Evolutionary conservation across 1,140 invertebrate genomes (phyloP).

Genomic region (Helicoverpa armigera): DNA sequence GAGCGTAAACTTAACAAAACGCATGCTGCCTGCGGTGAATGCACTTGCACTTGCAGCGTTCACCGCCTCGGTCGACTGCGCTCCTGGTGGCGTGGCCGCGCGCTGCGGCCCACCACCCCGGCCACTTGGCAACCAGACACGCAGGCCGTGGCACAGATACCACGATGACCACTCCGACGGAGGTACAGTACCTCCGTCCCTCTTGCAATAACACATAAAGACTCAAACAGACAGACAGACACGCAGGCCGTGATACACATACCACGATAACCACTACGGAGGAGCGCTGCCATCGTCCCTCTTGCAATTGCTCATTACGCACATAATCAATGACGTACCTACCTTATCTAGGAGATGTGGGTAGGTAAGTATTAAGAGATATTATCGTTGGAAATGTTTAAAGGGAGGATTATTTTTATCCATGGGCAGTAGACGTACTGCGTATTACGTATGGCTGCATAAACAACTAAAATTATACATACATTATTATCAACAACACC

Average conservation of each 20-base stretch:
- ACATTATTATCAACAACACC: too few species aligned
- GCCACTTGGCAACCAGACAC: slow-evolving; percentile 79
- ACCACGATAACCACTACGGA: too few species aligned
- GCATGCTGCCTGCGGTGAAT: slow-evolving; percentile 52
- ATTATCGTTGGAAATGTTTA: not conserved
- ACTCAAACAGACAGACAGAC: too few species aligned
- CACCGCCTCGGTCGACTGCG: slow-evolving; percentile 61
- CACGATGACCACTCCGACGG: slow-evolving; percentile 49
- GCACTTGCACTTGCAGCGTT: slow-evolving; percentile 59
- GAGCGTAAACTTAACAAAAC: slow-evolving; percentile 36
- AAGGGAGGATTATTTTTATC: not conserved
- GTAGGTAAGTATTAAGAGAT: not conserved
- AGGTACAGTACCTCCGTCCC: not conserved
- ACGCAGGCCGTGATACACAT: too few species aligned
- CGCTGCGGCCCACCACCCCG: slow-evolving; percentile 65
- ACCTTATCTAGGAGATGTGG: slow-evolving; percentile 9
- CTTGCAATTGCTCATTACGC: not conserved
- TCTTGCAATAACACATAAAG: not conserved
- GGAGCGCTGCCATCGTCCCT: too few species aligned
- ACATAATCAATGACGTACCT: slow-evolving; percentile 32
- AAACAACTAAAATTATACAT: too few species aligned
- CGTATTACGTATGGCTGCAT: too few species aligned
- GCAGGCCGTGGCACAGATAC: slow-evolving; percentile 50
- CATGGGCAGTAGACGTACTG: too few species aligned
- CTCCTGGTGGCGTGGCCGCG: slow-evolving; percentile 78